Conservation (phyloP, 2,888 invertebrate species). For the Epinotia bilunana region DNA sequence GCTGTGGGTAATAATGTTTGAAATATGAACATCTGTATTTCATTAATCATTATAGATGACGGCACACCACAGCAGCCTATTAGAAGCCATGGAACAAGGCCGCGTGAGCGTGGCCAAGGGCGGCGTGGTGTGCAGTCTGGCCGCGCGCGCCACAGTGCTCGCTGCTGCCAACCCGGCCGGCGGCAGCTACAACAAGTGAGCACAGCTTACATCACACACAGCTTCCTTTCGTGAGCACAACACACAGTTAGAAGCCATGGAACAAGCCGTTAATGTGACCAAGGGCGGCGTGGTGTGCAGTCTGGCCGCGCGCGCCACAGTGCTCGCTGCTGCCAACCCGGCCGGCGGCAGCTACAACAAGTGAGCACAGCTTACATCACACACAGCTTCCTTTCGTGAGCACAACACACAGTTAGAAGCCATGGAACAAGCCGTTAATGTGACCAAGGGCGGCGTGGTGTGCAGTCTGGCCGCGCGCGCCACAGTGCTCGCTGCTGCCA, state of each 20-base stretch:
- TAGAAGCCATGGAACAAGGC: conserved; percentile 98
- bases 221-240: background rate
- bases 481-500: conserved; percentile 96
- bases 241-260: background rate
- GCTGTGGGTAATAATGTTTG: background rate
- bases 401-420: background rate
- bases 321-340: conserved; percentile 97
- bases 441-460: conserved; percentile 95
- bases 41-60: conserved; percentile 62
- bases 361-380: conserved; percentile 49
- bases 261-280: conserved; percentile 89
- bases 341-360: conserved; percentile 94
- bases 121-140: conserved; percentile 92
- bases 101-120: conserved; percentile 95
- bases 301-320: conserved; percentile 92
- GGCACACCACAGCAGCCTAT: conserved; percentile 86
- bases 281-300: conserved; percentile 94
- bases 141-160: conserved; percentile 92
- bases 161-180: conserved; percentile 97
- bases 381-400: too few species aligned
- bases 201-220: background rate
- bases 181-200: conserved; percentile 92
- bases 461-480: conserved; percentile 92
- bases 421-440: conserved; percentile 85
- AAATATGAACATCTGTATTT: background rate